These are phyloP conservation scores for Sitodiplosis mosellana DNA, from an alignment of 1,140 invertebrate genomes.

Conservation along the genomic window DNA sequence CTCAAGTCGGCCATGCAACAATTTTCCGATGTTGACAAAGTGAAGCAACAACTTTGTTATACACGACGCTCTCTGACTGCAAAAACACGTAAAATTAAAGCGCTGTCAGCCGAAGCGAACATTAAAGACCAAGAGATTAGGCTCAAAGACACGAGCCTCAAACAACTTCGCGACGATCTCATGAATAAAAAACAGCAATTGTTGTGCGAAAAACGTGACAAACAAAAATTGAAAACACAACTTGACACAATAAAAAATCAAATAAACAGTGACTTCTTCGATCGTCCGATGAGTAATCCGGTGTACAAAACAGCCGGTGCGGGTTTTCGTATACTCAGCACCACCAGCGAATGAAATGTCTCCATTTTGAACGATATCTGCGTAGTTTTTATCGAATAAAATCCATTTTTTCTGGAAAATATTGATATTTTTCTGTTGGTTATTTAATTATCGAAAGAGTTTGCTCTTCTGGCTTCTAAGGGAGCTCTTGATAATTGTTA, in stretches of 20 bases:
- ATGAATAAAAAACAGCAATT: slow-evolving; percentile 16
- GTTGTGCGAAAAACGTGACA: slow-evolving; percentile 18
- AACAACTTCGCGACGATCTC: slow-evolving; percentile 14
- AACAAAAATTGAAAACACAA: slow-evolving; percentile 20
- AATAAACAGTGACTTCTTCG: no score
- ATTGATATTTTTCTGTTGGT: no score
- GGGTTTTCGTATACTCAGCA: no score
- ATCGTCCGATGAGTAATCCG: no score
- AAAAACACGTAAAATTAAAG: slow-evolving; percentile 21
- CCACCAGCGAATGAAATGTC: no score
- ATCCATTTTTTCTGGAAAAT: no score
- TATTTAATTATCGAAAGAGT: no score
- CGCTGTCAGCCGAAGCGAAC: slow-evolving; percentile 17
- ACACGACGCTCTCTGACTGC: slow-evolving; percentile 12
- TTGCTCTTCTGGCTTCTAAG: no score
- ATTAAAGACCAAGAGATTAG: slow-evolving; percentile 16
- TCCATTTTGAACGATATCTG: no score
- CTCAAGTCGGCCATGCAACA: slow-evolving; percentile 22
- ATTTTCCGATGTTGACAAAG: slow-evolving; percentile 8
- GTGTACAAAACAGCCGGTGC: no score
- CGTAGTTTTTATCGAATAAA: no score
- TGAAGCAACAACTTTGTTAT: not conserved
- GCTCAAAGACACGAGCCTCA: slow-evolving; percentile 11
- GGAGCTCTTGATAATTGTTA: no score
- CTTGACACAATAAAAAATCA: slow-evolving; percentile 18